Base-by-base conservation (phyloP, 2,113 vertebrate genomes). In the Meles meles region DNA sequence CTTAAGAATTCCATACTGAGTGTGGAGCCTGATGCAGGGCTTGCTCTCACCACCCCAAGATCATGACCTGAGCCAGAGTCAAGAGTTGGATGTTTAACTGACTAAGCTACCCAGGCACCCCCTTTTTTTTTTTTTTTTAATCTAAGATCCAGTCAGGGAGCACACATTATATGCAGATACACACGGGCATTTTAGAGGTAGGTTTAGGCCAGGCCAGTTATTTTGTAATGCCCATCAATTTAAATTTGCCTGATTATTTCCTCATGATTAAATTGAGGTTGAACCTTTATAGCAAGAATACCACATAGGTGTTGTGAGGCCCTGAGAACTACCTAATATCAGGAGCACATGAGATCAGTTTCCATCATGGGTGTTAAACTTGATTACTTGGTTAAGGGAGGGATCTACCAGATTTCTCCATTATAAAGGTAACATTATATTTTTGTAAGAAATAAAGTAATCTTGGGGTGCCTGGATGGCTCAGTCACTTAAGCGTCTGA, bases 231-330 rank as follows among this genome's bases (percentile, higher is more conserved):
- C 18, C 6, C 5, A 6, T 59, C 39, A 39, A 14, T 39, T 87
- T 88, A 87, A 83, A 90, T 57, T 29, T 69, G 29, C 55, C 59
- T 80, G 59, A 59, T 90, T n/a, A 47, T 80, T 97, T 90, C n/a
- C 27, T 93, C 37, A 23, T 47, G 49, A 8, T 74, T 69, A 83
- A 63, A 34, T 79, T 96, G 14, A 25, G 2, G 0, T 61, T 79
- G 37, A 83, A 65, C 29, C 10, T 65, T 59, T 52, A 25, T 57
- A 61, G 18, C 39, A 31, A 52, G 69, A 44, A 42, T 31, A 47
- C 39, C 8, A 0, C 15, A 0, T 0, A 4, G 4, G 67, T 77
- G 52, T 15, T 10, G 4, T 12, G 42, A 47, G 13, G 55, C 15
- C 0, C 61, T 44, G 84, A 79, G 37, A 39, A 67, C 10, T 25